phyloP scores from a whole-genome alignment of 64 coral and sea anemone species.

The Montipora foliosa region DNA sequence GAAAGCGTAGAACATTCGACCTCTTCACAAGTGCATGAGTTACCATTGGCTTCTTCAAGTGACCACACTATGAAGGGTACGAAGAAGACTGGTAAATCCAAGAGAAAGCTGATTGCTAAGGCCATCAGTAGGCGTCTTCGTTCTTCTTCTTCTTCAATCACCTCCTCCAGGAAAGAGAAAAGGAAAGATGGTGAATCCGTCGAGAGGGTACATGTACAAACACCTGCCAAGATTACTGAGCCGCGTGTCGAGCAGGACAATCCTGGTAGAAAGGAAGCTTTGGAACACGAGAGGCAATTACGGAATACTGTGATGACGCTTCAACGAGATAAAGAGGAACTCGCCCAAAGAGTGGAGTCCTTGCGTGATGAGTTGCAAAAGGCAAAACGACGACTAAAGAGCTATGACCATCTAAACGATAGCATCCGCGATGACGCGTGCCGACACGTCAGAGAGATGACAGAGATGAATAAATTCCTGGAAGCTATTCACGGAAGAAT shows the following conservation, averaged over 20 bases:
- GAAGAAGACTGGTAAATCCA: neutral
- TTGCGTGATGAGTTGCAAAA: slow-evolving; percentile 2
- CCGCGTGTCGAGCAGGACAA: neutral
- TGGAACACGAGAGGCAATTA: neutral
- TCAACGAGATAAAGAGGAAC: slow-evolving; percentile 24
- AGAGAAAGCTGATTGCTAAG: neutral
- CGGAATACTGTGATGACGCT: slow-evolving; percentile 12
- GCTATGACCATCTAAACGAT: neutral
- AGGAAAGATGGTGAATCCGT: neutral
- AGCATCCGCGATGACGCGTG: neutral
- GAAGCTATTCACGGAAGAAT: slow-evolving; percentile 16
- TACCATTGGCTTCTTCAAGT: neutral
- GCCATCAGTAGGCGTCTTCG: slow-evolving; percentile 11
- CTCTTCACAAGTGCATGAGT: neutral
- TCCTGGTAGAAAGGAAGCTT: neutral
- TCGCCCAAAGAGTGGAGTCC: slow-evolving; percentile 7
- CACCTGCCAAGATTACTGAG: neutral
- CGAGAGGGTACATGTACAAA: neutral
- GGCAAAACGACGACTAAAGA: neutral
- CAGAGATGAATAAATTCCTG: slow-evolving; percentile 20
- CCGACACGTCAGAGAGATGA: neutral
- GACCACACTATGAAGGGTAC: neutral
- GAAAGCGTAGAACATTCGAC: slow-evolving; percentile 9
- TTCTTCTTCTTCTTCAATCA: neutral
- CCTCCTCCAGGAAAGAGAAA: neutral